These are phyloP conservation scores for Numenius phaeopus DNA, from an alignment of 2,797 vertebrate genomes.

Conservation along the genomic window DNA sequence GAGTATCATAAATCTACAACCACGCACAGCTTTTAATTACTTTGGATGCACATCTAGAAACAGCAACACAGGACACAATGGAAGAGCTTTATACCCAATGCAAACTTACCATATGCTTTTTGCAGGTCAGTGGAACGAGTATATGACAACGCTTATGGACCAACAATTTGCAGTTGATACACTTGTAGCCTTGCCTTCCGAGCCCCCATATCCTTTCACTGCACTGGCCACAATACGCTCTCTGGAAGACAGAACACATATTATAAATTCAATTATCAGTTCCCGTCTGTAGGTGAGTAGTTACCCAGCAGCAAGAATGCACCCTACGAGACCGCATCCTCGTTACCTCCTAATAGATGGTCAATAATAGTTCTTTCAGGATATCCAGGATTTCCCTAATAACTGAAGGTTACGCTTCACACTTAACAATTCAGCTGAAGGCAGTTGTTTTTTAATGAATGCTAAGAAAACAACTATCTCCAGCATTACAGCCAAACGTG, in stretches of 20 bases:
- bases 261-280: background rate
- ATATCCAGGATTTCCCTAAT: background rate
- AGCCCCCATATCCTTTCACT: slow-evolving; percentile 99
- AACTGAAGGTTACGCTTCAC: background rate
- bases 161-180: slow-evolving; percentile 97
- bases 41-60: background rate
- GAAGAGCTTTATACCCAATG: rapidly evolving
- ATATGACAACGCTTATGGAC: slow-evolving; percentile 98
- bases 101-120: slow-evolving; percentile 97
- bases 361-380: background rate
- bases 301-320: background rate
- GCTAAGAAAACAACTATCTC: background rate
- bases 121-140: slow-evolving; percentile 94
- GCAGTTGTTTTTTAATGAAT: background rate
- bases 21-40: rapidly evolving
- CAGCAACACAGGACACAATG: background rate
- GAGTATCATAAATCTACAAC: rapidly evolving
- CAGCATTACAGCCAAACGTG: background rate
- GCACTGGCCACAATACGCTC: slow-evolving; percentile 96
- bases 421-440: background rate
- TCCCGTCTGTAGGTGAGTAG: background rate
- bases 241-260: slow-evolving; percentile 71
- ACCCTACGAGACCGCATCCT: background rate
- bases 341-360: background rate
- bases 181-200: slow-evolving; percentile 96